These are phyloP conservation scores for Spisula solida DNA, from an alignment of 2,888 invertebrate species.

Conservation along the genomic window DNA sequence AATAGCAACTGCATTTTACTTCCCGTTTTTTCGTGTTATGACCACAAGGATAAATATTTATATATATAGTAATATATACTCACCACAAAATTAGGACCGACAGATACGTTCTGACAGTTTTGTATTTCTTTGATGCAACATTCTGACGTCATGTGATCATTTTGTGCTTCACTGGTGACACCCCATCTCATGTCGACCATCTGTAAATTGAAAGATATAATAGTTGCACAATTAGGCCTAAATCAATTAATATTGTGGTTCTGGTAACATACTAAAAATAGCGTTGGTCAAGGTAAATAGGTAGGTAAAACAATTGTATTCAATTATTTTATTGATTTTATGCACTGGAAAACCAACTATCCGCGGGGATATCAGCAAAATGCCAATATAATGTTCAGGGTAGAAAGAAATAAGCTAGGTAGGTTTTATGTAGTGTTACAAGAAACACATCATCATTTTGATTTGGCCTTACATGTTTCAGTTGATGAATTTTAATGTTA, in stretches of 20 bases:
- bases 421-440: not conserved
- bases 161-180: constrained; percentile 78
- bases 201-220: constrained; percentile 87
- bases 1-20: no score
- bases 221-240: not conserved
- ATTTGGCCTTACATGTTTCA: no score
- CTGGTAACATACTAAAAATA: not conserved
- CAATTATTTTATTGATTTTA: not conserved
- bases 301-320: no score
- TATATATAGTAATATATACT: constrained; percentile 34
- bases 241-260: not conserved
- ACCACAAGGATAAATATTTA: no score
- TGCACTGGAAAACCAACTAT: not conserved
- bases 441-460: no score
- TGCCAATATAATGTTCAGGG: not conserved
- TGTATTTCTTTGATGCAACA: constrained; percentile 79
- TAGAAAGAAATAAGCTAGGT: not conserved
- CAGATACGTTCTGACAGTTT: constrained; percentile 79
- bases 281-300: no score
- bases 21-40: no score
- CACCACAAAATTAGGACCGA: constrained; percentile 83
- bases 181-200: constrained; percentile 85
- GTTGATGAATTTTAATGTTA: no score
- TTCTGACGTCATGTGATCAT: constrained; percentile 80
- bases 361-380: not conserved